phyloP scores from a whole-genome alignment of 1,140 invertebrate species.

The Brachionus sp. region DNA sequence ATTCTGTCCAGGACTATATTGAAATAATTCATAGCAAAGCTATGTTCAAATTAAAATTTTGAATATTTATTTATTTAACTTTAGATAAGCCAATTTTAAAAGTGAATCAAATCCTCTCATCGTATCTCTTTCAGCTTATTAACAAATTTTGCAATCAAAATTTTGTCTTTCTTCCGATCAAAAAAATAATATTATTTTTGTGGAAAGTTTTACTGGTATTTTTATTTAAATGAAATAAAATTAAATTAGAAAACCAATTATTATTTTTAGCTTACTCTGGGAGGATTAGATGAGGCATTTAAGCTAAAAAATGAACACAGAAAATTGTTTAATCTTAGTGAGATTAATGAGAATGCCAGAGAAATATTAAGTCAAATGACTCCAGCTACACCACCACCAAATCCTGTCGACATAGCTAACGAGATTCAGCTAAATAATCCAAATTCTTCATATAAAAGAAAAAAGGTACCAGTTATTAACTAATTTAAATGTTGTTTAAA shows the following conservation, averaged over 20 bases:
- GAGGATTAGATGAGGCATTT: constrained; percentile 77
- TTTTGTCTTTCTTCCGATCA: constrained; percentile 76
- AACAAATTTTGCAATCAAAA: constrained; percentile 45
- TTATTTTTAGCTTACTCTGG: constrained; percentile 68
- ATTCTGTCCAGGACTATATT: no score
- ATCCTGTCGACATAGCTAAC: constrained; percentile 83
- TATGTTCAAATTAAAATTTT: no score
- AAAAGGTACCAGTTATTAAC: constrained; percentile 42
- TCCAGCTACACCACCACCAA: constrained; percentile 87
- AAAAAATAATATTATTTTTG: constrained; percentile 87
- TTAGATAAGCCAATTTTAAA: constrained; percentile 11
- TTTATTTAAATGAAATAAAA: not conserved
- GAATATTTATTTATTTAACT: no score
- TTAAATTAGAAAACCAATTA: not conserved
- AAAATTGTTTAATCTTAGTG: constrained; percentile 68
- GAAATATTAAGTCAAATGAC: constrained; percentile 87
- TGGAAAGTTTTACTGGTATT: constrained; percentile 83
- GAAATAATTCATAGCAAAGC: no score
- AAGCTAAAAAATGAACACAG: constrained; percentile 72
- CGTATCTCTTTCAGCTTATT: constrained; percentile 20
- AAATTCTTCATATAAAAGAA: constrained; percentile 12
- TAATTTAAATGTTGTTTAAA: constrained; percentile 8
- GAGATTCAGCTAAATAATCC: constrained; percentile 10
- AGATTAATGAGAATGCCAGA: constrained; percentile 81
- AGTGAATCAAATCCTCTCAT: not conserved